A percentile compares a stretch with the other conserved stretches of the same genome.
Evolutionary conservation across 2,113 vertebrate species (phyloP).

Genomic region (Lycocorax pyrrhopterus): DNA sequence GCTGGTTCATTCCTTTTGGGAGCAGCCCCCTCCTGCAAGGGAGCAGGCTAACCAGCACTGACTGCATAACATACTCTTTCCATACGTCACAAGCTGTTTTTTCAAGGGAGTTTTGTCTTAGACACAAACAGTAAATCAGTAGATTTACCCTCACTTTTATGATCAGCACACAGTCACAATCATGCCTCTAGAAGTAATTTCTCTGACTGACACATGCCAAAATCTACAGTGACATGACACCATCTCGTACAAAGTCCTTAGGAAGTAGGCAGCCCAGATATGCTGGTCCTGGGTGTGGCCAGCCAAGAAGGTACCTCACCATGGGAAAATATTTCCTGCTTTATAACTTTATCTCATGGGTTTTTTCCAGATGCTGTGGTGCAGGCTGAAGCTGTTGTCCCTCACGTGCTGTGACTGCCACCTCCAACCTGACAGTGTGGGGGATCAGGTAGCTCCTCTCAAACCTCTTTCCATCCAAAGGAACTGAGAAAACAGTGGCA

Average conservation of each 20-base stretch:
- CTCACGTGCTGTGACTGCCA: not conserved
- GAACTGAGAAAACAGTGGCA: not conserved
- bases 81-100: not conserved
- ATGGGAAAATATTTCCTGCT: not conserved
- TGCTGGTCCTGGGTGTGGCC: not conserved
- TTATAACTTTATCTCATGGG: not conserved
- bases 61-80: not conserved
- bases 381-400: not conserved
- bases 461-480: not conserved
- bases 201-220: not conserved
- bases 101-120: not conserved
- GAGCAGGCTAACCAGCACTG: not conserved
- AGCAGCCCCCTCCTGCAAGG: not conserved
- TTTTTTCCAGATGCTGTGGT: not conserved
- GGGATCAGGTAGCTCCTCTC: not conserved
- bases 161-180: not conserved
- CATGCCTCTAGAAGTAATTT: not conserved
- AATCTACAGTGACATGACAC: accelerated
- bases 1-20: not conserved
- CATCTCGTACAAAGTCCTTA: not conserved
- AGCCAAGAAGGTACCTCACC: not conserved
- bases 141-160: not conserved
- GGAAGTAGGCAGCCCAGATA: not conserved
- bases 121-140: not conserved
- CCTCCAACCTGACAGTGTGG: accelerated